Evolutionary conservation across 53 echinoderm and acorn worm species (phyloP), one percentile per base, ranked within the genome.

Genomic region (Echinometra lucunter): DNA sequence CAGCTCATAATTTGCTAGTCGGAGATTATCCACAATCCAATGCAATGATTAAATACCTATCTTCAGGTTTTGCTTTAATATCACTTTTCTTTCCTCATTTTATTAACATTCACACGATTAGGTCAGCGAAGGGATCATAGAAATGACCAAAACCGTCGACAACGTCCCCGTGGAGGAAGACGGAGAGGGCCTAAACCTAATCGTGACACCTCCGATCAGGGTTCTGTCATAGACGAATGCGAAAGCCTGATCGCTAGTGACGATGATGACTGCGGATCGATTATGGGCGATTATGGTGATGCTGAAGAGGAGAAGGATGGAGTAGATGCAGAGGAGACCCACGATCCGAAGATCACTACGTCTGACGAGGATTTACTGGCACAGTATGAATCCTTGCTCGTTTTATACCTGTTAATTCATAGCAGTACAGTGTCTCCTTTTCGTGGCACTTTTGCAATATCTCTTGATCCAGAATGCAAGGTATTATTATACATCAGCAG

Each of bases 211-310:
- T 58, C 40, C n/a, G 66, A 83, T 27, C 82, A 60, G 57, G 35
- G 83, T 27, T 83, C 83, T 32, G 56, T 42, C 18, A n/a, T 57
- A n/a, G 85, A 94, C 30, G 94, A 94, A 40, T 27, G 60, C 58
- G 94, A 83, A 44, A 94, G 94, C 85, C 30, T 66, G 25, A 28
- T 44, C 10, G 85, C 21, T 8, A 83, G 63, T 11, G 94, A 82
- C 57, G 93, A 80, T 0, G 94, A 83, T 66, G 94, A 94, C 85
- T 57, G 3, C 37, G 63, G 38, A n/a, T 94, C 83, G 17, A 27
- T 93, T 25, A 37, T 66, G 44, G 58, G 57, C 15, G 83, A 58
- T 58, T 60, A 94, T 16, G 58, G 58, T 63, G 60, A 25, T 18
- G 78, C 53, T 57, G 78, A 78, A 21, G 34, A 92, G 1, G 80